Evolutionary conservation across 2,113 vertebrate species (phyloP), one percentile per base, ranked within the genome.

Genomic region (Rutilus rutilus): DNA sequence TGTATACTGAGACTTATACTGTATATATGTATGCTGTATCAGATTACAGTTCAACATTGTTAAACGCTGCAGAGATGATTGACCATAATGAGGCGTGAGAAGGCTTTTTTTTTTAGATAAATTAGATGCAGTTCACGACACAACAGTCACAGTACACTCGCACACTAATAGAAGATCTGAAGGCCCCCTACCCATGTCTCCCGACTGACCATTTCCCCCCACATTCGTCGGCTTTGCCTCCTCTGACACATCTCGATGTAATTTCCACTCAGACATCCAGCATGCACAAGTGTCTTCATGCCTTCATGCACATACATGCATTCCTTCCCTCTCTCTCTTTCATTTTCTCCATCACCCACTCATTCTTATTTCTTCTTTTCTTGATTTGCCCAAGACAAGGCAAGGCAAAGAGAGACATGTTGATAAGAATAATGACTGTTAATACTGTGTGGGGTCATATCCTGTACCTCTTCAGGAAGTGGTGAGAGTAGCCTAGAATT

Each of bases 201-300:
- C 76, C 33, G 45, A 15, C n/a, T 45, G 65, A 33, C 17, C 42
- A 6, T 54, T 54, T 17, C n/a, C 30, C 54, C 57, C 52, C 33
- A 78, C 77, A 39, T 30, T 82, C 10, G 52, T 64, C 59, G 82
- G 30, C 83, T 59, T 25, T 36, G 62, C 74, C 57, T 80, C 85
- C 83, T 83, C 64, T 90, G 89, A 90, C 89, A 90, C 89, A 90
- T 90, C 85, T 21, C 6, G 3, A 67, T 87, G 42, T 76, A 85
- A 90, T 90, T 90, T 83, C 67, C 69, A 54, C 67, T 74, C 27
- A 78, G 59, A 76, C 64, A 57, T 52, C 19, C 27, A 39, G 57
- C 42, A 81, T 33, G 60, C 65, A 67, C 76, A 79, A 69, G 52
- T 62, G 42, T 45, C 64, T 39, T 64, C 59, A 33, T 62, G 60